Conservation (phyloP, 92 coral and sea anemone genomes). For the Palythoa grandis region DNA sequence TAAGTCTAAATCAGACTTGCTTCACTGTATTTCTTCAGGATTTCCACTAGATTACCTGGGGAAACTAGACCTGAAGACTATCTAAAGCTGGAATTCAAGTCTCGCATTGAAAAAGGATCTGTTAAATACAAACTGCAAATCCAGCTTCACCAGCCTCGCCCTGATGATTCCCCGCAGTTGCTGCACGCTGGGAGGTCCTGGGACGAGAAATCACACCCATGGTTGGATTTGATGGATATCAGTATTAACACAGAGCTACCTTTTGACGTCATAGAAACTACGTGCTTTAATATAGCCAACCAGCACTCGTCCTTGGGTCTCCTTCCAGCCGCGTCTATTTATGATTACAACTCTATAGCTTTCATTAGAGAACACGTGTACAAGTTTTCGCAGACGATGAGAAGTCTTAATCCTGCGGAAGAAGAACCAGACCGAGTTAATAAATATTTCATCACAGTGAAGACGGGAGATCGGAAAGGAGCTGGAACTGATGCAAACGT, state of each 20-base stretch:
- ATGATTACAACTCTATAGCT: slow-evolving; percentile 63
- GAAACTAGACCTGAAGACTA: slow-evolving; percentile 67
- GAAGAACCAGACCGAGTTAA: slow-evolving; percentile 30
- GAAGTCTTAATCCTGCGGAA: slow-evolving; percentile 14
- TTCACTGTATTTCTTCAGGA: slow-evolving; percentile 38
- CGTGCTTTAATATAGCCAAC: slow-evolving; percentile 49
- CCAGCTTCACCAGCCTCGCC: slow-evolving; percentile 59
- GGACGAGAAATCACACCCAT: slow-evolving; percentile 67
- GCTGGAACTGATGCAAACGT: slow-evolving; percentile 82
- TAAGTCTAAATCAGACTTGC: too few species aligned
- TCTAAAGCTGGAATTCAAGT: slow-evolving; percentile 61
- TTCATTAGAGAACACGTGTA: slow-evolving; percentile 48
- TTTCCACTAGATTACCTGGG: not conserved
- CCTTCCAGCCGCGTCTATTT: slow-evolving; percentile 64
- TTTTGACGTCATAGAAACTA: slow-evolving; percentile 37
- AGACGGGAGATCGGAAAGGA: slow-evolving; percentile 66
- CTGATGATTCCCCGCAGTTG: slow-evolving; percentile 64
- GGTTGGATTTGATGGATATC: slow-evolving; percentile 74
- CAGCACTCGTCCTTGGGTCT: slow-evolving; percentile 51
- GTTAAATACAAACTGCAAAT: slow-evolving; percentile 67
- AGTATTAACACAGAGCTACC: slow-evolving; percentile 57
- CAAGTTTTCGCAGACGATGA: slow-evolving; percentile 18
- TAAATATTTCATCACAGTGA: slow-evolving; percentile 57
- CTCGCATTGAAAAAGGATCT: slow-evolving; percentile 61
- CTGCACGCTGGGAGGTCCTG: slow-evolving; percentile 65